phyloP scores from a whole-genome alignment of 1,140 invertebrate species.

The Pseudomyrmex cubaensis region DNA sequence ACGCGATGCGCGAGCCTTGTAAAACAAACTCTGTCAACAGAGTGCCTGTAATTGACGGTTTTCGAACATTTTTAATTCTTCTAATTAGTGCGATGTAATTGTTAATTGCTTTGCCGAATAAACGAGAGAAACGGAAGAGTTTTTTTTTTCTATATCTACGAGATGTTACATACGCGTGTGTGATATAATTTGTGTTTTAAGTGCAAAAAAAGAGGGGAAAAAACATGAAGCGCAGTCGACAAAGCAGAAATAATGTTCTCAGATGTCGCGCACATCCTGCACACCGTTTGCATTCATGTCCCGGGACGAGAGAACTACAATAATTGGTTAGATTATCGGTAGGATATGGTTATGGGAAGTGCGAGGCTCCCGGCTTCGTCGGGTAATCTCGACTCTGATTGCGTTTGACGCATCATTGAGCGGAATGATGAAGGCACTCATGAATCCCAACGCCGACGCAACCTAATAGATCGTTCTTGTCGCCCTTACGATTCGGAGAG shows the following conservation, averaged over 20 bases:
- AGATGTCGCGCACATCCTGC: slow-evolving; percentile 62
- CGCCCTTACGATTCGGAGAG: slow-evolving; percentile 44
- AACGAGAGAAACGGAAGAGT: neutral
- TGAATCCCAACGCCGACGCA: slow-evolving; percentile 66
- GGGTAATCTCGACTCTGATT: slow-evolving; percentile 80
- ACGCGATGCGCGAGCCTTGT: too few species aligned
- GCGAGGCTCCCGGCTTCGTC: slow-evolving; percentile 70
- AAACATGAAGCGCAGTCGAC: slow-evolving; percentile 52
- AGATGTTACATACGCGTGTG: neutral
- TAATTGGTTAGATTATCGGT: slow-evolving; percentile 81
- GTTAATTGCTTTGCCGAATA: neutral
- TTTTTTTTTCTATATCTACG: neutral
- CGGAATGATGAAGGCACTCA: slow-evolving; percentile 77
- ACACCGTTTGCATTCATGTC: slow-evolving; percentile 52
- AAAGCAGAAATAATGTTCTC: slow-evolving; percentile 72
- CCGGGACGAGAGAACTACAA: slow-evolving; percentile 73
- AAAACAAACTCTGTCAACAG: too few species aligned
- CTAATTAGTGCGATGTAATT: neutral
- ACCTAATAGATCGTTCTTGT: slow-evolving; percentile 64
- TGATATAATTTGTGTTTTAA: slow-evolving; percentile 36
- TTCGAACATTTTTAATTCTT: too few species aligned
- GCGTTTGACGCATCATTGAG: slow-evolving; percentile 81
- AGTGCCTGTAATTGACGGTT: too few species aligned
- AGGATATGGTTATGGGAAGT: slow-evolving; percentile 79
- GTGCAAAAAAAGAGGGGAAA: slow-evolving; percentile 39